Evolutionary conservation across 2,888 invertebrate genomes (phyloP).

Genomic region (Trachelus tabidus): DNA sequence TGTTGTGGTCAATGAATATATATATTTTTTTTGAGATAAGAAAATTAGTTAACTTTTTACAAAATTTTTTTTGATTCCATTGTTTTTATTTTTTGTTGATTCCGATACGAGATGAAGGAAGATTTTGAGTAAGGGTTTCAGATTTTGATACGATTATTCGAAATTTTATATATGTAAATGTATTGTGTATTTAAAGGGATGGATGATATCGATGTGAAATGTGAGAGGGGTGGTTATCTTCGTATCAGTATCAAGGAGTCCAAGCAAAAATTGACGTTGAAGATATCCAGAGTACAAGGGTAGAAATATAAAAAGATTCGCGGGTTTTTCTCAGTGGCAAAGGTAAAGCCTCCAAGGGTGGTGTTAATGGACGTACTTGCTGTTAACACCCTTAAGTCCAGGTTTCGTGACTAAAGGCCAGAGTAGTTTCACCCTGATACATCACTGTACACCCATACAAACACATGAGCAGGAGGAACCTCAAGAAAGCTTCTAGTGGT

Average conservation of each 20-base stretch:
- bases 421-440: not conserved
- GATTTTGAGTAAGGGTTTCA: not conserved
- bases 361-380: constrained; percentile 66
- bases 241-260: not conserved
- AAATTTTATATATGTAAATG: not conserved
- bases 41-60: not conserved
- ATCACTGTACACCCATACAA: not conserved
- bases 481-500: constrained; percentile 29
- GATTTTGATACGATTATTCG: not conserved
- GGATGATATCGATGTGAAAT: not conserved
- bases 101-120: not conserved
- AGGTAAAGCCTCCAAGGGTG: constrained; percentile 39
- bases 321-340: constrained; percentile 13
- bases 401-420: not conserved
- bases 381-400: constrained; percentile 61
- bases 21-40: not conserved
- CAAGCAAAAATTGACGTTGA: constrained; percentile 5
- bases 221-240: not conserved
- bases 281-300: not conserved
- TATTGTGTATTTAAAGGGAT: not conserved
- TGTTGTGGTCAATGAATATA: constrained; percentile 13
- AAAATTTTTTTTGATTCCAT: too few species aligned
- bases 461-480: not conserved
- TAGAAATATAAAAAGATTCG: not conserved
- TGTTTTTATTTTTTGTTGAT: not conserved